Base-by-base conservation (phyloP, 2,113 vertebrate genomes). In the Rhipidura dahli region DNA sequence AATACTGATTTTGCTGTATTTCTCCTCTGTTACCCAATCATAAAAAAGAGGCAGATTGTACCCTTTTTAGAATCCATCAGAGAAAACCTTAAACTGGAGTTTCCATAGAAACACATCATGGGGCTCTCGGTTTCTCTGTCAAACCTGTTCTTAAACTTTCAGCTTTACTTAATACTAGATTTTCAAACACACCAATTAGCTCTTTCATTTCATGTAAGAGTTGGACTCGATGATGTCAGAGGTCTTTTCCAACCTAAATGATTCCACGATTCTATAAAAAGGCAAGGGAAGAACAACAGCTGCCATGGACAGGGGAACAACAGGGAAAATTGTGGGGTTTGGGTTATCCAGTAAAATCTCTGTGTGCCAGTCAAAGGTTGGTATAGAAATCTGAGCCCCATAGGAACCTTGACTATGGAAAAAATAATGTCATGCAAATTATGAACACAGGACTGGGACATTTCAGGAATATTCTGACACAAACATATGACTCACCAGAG, bases 31-130 rank as follows among this genome's bases (percentile, higher is more conserved):
- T 95, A 61, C 56, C 68, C 83, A 86, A 94, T 93, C 88, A 69
- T 65, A 94, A 86, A 73, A 69, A 44, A 56, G 72, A 83, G 45
- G 76, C 75, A 94, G 75, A 95, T 59, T 86, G 78, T 83, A 88
- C 56, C 90, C 92, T 81, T 93, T 87, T 92, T 80, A 90, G 82
- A 90, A 95, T 87, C 84, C 87, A 94, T 94, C 91, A 94, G 91
- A 96, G 83, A 94, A 88, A 96, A 83, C 88, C 92, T 94, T 85
- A 53, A 92, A 95, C 85, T 88, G 78, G 63, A 63, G 95, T 97
- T 97, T 90, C 96, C 94, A 97, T 95, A 93, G 96, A 91, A 94
- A 97, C 96, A 83, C 87, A 94, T 90, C 68, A 56, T 26, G 79
- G 68, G 33, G 42, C 79, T 91, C 93, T 83, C 1, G 0, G 54